These are phyloP conservation scores for Sebastes miniatus DNA, from an alignment of 2,797 vertebrate genomes.

Conservation along the genomic window DNA sequence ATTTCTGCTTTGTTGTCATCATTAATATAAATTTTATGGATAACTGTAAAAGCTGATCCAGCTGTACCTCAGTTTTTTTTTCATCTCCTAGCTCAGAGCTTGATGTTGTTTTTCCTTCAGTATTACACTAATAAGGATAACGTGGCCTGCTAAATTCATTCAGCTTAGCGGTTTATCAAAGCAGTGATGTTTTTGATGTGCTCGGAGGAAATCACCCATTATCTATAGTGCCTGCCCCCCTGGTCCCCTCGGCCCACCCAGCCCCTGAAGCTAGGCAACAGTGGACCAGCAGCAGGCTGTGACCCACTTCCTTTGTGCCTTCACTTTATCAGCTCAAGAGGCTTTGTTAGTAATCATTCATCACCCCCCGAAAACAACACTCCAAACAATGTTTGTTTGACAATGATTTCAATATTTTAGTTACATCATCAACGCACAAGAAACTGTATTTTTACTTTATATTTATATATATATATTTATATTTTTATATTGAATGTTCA, in stretches of 20 bases:
- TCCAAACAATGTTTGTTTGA: too few relatives aligned
- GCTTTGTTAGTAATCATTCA: constrained; percentile 73
- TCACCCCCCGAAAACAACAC: background rate
- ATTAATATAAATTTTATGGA: background rate
- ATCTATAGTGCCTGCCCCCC: constrained; percentile 7
- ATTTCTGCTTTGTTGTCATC: background rate
- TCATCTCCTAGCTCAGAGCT: background rate
- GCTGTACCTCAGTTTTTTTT: background rate
- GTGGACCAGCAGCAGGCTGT: constrained; percentile 51
- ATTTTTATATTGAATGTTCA: too few relatives aligned
- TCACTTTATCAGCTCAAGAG: constrained; percentile 61
- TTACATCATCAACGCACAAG: too few relatives aligned
- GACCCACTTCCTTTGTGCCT: constrained; percentile 77
- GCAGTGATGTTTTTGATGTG: constrained; percentile 32
- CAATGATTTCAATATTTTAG: too few relatives aligned
- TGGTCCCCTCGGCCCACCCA: background rate
- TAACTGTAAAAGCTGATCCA: background rate
- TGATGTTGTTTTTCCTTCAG: background rate
- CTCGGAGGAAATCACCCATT: constrained; percentile 36
- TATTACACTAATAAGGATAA: constrained; percentile 52
- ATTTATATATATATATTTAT: too few relatives aligned
- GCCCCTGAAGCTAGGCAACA: background rate
- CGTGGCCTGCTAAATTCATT: constrained; percentile 17
- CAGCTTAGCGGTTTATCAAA: constrained; percentile 41
- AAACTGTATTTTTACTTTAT: too few relatives aligned